Evolutionary conservation across 2,888 invertebrate species (phyloP).

Genomic region (Copidosoma aretas): DNA sequence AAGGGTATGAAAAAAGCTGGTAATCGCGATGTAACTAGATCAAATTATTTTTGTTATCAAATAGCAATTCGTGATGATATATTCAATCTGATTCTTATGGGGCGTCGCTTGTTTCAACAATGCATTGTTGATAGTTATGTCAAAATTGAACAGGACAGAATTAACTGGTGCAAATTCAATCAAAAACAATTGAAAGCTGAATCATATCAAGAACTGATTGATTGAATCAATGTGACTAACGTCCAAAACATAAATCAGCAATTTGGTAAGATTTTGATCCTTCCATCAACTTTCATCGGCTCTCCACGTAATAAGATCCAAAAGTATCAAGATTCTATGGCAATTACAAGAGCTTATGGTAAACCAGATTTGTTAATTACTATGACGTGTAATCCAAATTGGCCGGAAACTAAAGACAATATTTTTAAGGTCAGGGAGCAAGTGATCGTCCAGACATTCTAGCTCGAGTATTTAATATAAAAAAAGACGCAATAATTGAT

Average conservation of each 20-base stretch:
- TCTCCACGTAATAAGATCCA: too few relatives aligned
- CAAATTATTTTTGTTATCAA: conserved; percentile 6
- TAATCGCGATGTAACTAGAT: conserved; percentile 2
- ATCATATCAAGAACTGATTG: conserved; percentile 33
- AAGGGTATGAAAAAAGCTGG: conserved; percentile 21
- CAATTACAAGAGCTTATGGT: too few relatives aligned
- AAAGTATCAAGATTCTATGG: too few relatives aligned
- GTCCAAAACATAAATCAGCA: too few relatives aligned
- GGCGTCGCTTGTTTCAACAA: conserved; percentile 38
- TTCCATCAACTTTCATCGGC: too few relatives aligned
- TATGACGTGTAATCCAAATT: conserved; percentile 57
- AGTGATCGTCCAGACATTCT: conserved; percentile 56
- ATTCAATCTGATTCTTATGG: conserved; percentile 23
- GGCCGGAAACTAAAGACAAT: conserved; percentile 56
- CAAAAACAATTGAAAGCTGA: conserved; percentile 24
- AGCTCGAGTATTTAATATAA: conserved; percentile 42
- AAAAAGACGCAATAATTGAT: conserved; percentile 37
- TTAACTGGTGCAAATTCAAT: conserved; percentile 16
- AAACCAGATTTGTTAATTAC: conserved; percentile 48
- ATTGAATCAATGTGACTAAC: conserved; percentile 19
- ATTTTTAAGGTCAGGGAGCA: conserved; percentile 45
- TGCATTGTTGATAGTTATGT: conserved; percentile 38
- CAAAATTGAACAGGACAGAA: neutral
- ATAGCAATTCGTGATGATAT: conserved; percentile 4
- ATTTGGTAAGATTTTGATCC: too few relatives aligned